Conservation (phyloP, 2,797 vertebrate species). For the Synaphobranchus kaupii region DNA sequence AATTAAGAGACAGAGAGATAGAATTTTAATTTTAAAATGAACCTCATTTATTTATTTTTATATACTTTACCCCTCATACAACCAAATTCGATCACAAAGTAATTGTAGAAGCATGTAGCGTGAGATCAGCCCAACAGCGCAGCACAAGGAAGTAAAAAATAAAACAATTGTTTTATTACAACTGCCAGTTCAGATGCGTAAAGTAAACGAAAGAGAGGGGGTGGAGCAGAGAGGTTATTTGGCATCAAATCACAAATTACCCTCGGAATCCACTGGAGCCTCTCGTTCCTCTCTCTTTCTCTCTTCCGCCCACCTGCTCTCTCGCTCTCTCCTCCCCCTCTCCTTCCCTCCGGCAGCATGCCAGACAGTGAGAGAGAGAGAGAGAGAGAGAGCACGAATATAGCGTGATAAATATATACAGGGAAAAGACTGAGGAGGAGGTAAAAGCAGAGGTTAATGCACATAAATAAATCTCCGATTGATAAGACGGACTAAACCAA, state of each 20-base stretch:
- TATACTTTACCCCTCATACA: not conserved
- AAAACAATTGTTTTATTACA: not conserved
- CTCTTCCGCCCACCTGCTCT: constrained; percentile 49
- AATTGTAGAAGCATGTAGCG: not conserved
- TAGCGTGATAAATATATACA: constrained; percentile 9
- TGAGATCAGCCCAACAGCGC: not conserved
- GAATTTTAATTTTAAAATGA: not conserved
- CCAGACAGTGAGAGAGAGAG: constrained; percentile 39
- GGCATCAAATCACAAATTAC: constrained; percentile 46
- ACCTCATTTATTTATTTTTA: not conserved
- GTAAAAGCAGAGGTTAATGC: constrained; percentile 6
- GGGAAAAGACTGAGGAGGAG: constrained; percentile 19
- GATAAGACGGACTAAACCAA: not conserved
- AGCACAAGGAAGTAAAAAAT: not conserved
- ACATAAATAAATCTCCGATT: not conserved
- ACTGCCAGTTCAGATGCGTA: not conserved
- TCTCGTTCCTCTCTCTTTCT: constrained; percentile 41
- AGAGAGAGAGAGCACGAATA: not conserved
- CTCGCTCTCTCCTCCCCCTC: constrained; percentile 42
- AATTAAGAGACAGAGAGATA: not conserved
- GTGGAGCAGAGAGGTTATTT: constrained; percentile 32
- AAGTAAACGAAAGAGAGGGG: not conserved
- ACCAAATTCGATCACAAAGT: not conserved
- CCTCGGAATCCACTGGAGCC: constrained; percentile 44
- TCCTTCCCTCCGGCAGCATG: constrained; percentile 35